Base-by-base conservation (phyloP, 2,888 invertebrate genomes). In the Tipula unca region DNA sequence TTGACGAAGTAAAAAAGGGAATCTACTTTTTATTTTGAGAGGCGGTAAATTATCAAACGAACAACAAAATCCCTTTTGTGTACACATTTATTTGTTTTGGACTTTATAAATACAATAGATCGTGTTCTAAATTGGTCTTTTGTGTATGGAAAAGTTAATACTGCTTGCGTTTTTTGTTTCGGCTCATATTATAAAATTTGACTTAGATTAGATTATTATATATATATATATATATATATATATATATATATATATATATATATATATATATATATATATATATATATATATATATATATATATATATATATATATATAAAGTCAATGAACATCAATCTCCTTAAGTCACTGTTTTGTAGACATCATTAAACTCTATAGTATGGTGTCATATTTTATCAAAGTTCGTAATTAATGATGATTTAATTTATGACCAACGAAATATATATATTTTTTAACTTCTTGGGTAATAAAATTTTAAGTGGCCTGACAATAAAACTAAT, bases 71-170 rank as follows among this genome's bases (percentile, higher is more conserved):
- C 25, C 69, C 69, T 69, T 69, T 69, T 69, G 69, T 69, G 69
- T 69, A 69, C 69, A 25, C 25, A 69, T 69, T 69, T 69, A 25
- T 69, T 69, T 69, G 69, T 69, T 69, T 69, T 69, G 69, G 25
- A 69, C 69, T 69, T 69, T 69, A 69, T 69, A 69, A 69, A 69
- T 69, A 69, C 69, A 25, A 69, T 69, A 69, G 69, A 69, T 69
- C 69, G 25, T 69, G 69, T 69, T 69, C 39, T 69, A 69, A 69
- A 69, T 69, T 69, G 69, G 10, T 25, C 69, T 69, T 69, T 69
- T 69, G 20, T 69, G 69, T 10, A 25, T 25, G 17, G 20, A 69
- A 69, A 69, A 69, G 69, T 69, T 69, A 69, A 69, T 69, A 69
- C 69, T 69, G 8, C 69, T 69, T 69, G 69, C 69, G 69, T 69